Conservation (phyloP, 2,888 invertebrate genomes). For the Campoletis raptor region DNA sequence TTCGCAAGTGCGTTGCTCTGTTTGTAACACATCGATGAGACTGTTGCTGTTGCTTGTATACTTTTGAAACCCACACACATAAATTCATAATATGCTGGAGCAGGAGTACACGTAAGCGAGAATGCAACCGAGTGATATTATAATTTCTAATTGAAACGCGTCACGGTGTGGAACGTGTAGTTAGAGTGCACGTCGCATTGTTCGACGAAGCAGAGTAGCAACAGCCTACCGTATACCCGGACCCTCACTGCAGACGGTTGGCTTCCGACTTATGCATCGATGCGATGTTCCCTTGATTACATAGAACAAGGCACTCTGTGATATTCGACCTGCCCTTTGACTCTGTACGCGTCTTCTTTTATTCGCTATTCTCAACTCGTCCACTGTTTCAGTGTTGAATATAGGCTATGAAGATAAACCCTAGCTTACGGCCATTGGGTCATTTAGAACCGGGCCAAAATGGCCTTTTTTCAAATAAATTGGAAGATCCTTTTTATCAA, state of each 20-base stretch:
- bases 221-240: conserved; percentile 29
- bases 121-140: conserved; percentile 64
- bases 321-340: conserved; percentile 39
- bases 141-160: conserved; percentile 68
- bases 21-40: conserved; percentile 45
- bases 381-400: background rate
- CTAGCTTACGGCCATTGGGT: background rate
- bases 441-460: background rate
- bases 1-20: conserved; percentile 30
- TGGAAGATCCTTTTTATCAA: background rate
- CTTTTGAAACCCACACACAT: conserved; percentile 1
- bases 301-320: conserved; percentile 42
- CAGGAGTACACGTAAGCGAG: conserved; percentile 35
- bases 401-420: background rate
- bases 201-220: conserved; percentile 48
- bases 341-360: background rate
- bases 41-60: conserved; percentile 28
- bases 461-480: background rate
- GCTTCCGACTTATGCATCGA: conserved; percentile 63
- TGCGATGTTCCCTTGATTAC: conserved; percentile 58
- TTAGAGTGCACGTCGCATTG: conserved; percentile 56
- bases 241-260: conserved; percentile 54
- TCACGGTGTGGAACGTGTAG: conserved; percentile 63
- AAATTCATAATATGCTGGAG: background rate
- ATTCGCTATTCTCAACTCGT: background rate